Conservation (phyloP, 2,888 invertebrate species). For the Apotomis capreana region DNA sequence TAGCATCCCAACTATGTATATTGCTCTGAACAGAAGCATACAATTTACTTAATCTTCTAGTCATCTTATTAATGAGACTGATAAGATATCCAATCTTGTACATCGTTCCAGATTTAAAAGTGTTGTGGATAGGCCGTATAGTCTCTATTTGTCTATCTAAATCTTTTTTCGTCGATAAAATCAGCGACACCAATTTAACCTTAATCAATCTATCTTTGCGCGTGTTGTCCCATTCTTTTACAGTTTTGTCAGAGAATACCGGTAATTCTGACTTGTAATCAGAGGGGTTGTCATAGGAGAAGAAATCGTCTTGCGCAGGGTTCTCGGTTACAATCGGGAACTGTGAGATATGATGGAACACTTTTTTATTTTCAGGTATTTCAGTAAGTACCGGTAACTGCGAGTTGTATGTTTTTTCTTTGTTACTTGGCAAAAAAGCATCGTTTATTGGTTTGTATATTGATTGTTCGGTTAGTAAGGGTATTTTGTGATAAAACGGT, state of each 20-base stretch:
- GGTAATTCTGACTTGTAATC: background rate
- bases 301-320: background rate
- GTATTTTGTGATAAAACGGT: background rate
- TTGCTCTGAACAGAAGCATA: constrained; percentile 11
- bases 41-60: background rate
- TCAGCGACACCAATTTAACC: constrained; percentile 5
- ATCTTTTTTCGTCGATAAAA: constrained; percentile 13
- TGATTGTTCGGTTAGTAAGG: background rate
- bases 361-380: too few species aligned
- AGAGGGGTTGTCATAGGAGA: background rate
- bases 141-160: background rate
- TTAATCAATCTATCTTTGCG: constrained; percentile 13
- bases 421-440: too few species aligned
- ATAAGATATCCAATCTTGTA: constrained; percentile 32
- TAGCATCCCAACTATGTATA: constrained; percentile 14
- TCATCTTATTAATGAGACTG: constrained; percentile 20
- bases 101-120: constrained; percentile 14
- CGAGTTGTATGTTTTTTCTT: too few species aligned
- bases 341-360: too few species aligned
- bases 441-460: too few species aligned
- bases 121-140: constrained; percentile 7
- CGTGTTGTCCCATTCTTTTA: background rate
- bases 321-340: background rate
- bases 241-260: background rate
- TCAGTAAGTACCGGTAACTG: too few species aligned